Conservation (phyloP, 2,113 vertebrate genomes). For the Antigone vipio region DNA sequence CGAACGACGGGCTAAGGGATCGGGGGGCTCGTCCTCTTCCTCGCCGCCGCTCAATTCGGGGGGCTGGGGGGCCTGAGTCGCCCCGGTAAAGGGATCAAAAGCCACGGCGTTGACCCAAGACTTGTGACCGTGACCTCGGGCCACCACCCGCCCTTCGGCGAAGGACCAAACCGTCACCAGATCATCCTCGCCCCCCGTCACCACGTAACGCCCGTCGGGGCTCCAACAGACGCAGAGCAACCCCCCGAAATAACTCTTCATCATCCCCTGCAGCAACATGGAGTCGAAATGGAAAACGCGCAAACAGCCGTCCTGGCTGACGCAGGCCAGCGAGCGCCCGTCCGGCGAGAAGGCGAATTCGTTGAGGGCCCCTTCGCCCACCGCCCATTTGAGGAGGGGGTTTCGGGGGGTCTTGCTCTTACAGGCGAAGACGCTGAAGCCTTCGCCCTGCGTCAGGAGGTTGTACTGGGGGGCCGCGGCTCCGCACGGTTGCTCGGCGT, state of each 20-base stretch:
- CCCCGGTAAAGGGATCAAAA: slow-evolving; percentile 85
- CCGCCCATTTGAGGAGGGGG: slow-evolving; percentile 87
- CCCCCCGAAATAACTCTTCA: slow-evolving; percentile 94
- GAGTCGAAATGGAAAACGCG: slow-evolving; percentile 90
- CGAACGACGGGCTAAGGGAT: slow-evolving; percentile 70
- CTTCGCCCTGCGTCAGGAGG: slow-evolving; percentile 86
- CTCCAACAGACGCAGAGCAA: slow-evolving; percentile 93
- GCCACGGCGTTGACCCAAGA: slow-evolving; percentile 94
- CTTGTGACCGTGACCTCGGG: slow-evolving; percentile 89
- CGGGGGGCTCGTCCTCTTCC: slow-evolving; percentile 70
- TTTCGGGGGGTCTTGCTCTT: slow-evolving; percentile 88
- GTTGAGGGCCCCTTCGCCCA: slow-evolving; percentile 87
- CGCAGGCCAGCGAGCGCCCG: slow-evolving; percentile 88
- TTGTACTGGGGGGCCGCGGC: slow-evolving; percentile 81
- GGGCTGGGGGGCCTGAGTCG: slow-evolving; percentile 67
- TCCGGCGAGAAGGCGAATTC: slow-evolving; percentile 92
- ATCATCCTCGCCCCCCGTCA: slow-evolving; percentile 89
- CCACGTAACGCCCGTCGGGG: slow-evolving; percentile 88
- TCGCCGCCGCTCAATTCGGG: slow-evolving; percentile 77
- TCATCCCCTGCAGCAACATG: slow-evolving; percentile 89
- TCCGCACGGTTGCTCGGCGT: slow-evolving; percentile 84
- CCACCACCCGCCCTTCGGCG: slow-evolving; percentile 85
- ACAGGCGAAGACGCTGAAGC: slow-evolving; percentile 87
- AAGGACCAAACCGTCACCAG: slow-evolving; percentile 94
- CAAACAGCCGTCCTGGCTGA: slow-evolving; percentile 90